Conservation (phyloP, 2,888 invertebrate genomes). For the Nysson spinosus region DNA sequence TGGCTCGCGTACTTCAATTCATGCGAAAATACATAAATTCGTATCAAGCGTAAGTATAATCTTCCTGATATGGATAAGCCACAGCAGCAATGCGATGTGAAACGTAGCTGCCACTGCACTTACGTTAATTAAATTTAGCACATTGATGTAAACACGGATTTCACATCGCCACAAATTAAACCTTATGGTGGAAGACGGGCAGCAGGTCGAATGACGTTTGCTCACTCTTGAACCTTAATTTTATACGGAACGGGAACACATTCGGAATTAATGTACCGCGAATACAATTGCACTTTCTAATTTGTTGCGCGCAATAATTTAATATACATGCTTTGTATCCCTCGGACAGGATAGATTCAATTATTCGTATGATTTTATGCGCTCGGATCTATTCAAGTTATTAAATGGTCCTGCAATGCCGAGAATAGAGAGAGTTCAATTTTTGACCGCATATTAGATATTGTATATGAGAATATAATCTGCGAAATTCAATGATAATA, state of each 20-base stretch:
- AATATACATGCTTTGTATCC: too few relatives aligned
- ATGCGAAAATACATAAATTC: too few relatives aligned
- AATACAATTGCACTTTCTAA: too few relatives aligned
- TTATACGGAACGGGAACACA: too few relatives aligned
- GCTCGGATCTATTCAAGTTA: too few relatives aligned
- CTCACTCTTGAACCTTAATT: background rate
- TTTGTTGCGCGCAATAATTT: too few relatives aligned
- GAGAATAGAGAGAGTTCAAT: background rate
- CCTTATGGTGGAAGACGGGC: background rate
- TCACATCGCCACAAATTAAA: conserved; percentile 1
- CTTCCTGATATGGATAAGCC: background rate
- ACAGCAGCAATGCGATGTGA: background rate
- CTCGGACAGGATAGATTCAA: too few relatives aligned
- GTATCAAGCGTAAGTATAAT: background rate
- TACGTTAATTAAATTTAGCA: conserved; percentile 23
- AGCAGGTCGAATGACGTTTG: background rate
- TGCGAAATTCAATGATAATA: conserved; percentile 10
- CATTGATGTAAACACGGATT: conserved; percentile 10
- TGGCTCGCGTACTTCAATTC: too few relatives aligned
- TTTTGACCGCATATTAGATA: background rate
- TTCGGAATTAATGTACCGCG: too few relatives aligned
- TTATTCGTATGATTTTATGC: too few relatives aligned
- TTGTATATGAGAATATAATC: conserved; percentile 2
- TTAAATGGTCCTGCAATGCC: too few relatives aligned
- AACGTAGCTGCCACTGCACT: background rate